Evolutionary conservation across 2,113 vertebrate genomes (phyloP).

Genomic region (Lepisosteus osseus): DNA sequence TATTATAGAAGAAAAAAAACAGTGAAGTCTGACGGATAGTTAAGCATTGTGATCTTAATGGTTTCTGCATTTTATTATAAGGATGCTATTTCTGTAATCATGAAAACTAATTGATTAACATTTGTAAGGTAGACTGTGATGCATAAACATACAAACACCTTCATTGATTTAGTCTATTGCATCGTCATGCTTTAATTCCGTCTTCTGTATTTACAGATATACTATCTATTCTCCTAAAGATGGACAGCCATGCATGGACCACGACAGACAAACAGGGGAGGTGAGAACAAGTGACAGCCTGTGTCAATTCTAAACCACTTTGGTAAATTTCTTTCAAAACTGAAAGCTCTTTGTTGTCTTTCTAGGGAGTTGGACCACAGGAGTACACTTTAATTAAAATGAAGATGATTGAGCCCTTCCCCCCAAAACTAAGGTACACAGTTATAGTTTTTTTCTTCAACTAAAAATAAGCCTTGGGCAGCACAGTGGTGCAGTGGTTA

Average conservation of each 20-base stretch:
- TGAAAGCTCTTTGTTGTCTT: slow-evolving; percentile 12
- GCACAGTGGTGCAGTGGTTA: too few species aligned
- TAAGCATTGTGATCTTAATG: background rate
- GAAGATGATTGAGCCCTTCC: slow-evolving; percentile 89
- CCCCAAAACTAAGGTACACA: slow-evolving; percentile 83
- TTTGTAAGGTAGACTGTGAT: background rate
- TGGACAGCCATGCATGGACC: slow-evolving; percentile 97
- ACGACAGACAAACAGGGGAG: slow-evolving; percentile 97
- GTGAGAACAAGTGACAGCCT: slow-evolving; percentile 45
- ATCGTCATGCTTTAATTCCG: background rate
- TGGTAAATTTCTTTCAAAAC: background rate
- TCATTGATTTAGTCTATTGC: background rate
- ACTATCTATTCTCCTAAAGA: slow-evolving; percentile 97
- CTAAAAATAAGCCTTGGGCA: too few species aligned
- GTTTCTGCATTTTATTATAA: too few species aligned
- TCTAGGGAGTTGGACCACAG: slow-evolving; percentile 91
- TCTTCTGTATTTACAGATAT: slow-evolving; percentile 65
- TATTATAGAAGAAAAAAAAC: too few species aligned
- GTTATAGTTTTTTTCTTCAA: too few species aligned
- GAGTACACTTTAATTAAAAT: slow-evolving; percentile 95
- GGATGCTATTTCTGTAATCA: too few species aligned
- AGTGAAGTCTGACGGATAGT: too few species aligned
- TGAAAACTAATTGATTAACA: too few species aligned
- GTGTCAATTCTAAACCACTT: background rate
- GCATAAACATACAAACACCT: background rate